Evolutionary conservation across 2,888 invertebrate species (phyloP), one percentile per base, ranked within the genome.

Genomic region (Pogonocherus hispidulus): DNA sequence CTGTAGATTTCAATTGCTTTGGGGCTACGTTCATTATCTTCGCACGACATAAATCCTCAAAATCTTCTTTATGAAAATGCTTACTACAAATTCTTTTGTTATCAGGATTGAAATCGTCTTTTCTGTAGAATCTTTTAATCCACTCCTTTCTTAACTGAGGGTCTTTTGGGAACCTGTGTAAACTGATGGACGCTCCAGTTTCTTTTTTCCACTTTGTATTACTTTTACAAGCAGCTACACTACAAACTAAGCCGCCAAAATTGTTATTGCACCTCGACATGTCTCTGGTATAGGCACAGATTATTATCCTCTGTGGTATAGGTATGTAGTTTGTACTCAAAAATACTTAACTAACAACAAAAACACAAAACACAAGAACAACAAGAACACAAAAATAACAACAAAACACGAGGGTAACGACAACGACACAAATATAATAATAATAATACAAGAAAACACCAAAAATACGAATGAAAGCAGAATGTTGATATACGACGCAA

Each of bases 211-310:
- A 8, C 4, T 44, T 44, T 44, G 16, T 2, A 14, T 63, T 51
- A 51, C 51, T 63, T 41, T 22, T 51, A 32, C 62, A 62, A 23
- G 49, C 23, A 49, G 47, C 60, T 8, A 62, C 63, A 51, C 63
- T 32, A 35, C 63, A 63, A 32, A 63, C 27, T 44, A 14, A 3
- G 41, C 41, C 3, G 3, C 14, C 41, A 41, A 11, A 14, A 41
- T n/a, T n/a, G n/a, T n/a, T n/a, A n/a, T n/a, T n/a, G n/a, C n/a
- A n/a, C n/a, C n/a, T n/a, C n/a, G n/a, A n/a, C n/a, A n/a, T n/a
- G n/a, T n/a, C n/a, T n/a, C n/a, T n/a, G n/a, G n/a, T n/a, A n/a
- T n/a, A n/a, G n/a, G n/a, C n/a, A n/a, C n/a, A n/a, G n/a, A n/a
- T n/a, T n/a, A n/a, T n/a, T n/a, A n/a, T n/a, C n/a, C n/a, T n/a